These are phyloP conservation scores for Crotalus helleri DNA, from an alignment of 2,113 vertebrate species.

Conservation along the genomic window DNA sequence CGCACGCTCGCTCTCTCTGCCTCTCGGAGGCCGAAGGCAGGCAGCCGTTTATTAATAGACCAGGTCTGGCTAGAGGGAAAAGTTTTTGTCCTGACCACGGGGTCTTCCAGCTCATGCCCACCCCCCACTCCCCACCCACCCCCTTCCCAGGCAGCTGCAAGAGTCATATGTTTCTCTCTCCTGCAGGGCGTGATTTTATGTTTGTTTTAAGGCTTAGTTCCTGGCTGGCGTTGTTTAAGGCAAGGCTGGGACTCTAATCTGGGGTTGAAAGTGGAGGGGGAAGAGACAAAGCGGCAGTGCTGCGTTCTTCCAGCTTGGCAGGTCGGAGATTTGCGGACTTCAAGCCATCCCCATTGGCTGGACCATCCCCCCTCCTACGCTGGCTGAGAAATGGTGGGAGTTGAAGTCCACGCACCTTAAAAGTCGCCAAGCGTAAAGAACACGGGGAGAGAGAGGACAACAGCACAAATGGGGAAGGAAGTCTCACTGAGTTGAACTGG, in stretches of 20 bases:
- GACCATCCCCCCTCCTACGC: neutral
- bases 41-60: slow-evolving; percentile 22
- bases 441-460: neutral
- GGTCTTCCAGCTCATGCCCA: neutral
- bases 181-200: neutral
- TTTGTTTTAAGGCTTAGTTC: slow-evolving; percentile 29
- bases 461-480: neutral
- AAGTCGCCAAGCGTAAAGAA: neutral
- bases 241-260: slow-evolving; percentile 54
- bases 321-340: neutral
- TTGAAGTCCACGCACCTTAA: neutral
- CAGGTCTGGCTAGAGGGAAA: neutral
- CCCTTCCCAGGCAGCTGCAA: slow-evolving; percentile 69
- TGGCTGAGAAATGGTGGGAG: neutral
- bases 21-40: neutral
- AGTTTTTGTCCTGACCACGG: neutral
- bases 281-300: neutral
- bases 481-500: neutral
- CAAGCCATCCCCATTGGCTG: neutral
- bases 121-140: too few relatives aligned
- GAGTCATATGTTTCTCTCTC: slow-evolving; percentile 75
- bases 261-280: neutral
- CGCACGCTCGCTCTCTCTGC: neutral
- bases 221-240: slow-evolving; percentile 61
- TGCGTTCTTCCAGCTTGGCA: neutral